Evolutionary conservation across 1,140 invertebrate genomes (phyloP), one percentile per base, ranked within the genome.

Genomic region (Penaeus indicus): DNA sequence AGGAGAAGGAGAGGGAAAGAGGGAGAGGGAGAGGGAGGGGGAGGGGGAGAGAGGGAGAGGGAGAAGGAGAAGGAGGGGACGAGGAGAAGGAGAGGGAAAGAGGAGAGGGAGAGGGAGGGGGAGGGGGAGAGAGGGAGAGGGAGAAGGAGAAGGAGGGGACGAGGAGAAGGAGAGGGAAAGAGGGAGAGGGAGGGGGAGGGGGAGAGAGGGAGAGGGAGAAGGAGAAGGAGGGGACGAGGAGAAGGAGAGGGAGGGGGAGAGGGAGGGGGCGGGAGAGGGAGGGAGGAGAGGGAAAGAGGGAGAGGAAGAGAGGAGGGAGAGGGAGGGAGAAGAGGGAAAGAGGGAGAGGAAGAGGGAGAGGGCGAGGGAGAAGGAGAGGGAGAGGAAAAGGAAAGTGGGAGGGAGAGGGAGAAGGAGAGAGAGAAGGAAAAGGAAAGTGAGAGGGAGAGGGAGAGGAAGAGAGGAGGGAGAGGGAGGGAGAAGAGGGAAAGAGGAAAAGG

Each of bases 361-460:
- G n/a, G n/a, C n/a, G n/a, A n/a, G n/a, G n/a, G n/a, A n/a, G n/a
- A n/a, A n/a, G n/a, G n/a, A n/a, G n/a, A n/a, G n/a, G n/a, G n/a
- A n/a, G n/a, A n/a, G n/a, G n/a, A n/a, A n/a, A n/a, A n/a, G n/a
- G n/a, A n/a, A n/a, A n/a, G n/a, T n/a, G n/a, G n/a, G n/a, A n/a
- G n/a, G n/a, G n/a, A n/a, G n/a, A n/a, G n/a, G n/a, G 63, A 64
- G 63, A n/a, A 64, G n/a, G 63, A n/a, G n/a, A 64, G 63, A 64
- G n/a, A n/a, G n/a, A n/a, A 64, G n/a, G 16, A 16, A 64, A n/a
- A n/a, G 63, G n/a, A 64, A 18, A 64, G 63, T n/a, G 16, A n/a
- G 16, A 64, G 63, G 63, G n/a, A 64, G 63, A 64, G 63, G 63
- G n/a, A n/a, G 63, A 64, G 63, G 63, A 64, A n/a, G 63, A 64